Evolutionary conservation across 2,797 vertebrate species (phyloP), one percentile per base, ranked within the genome.

Genomic region (Cacajao melanocephalus): DNA sequence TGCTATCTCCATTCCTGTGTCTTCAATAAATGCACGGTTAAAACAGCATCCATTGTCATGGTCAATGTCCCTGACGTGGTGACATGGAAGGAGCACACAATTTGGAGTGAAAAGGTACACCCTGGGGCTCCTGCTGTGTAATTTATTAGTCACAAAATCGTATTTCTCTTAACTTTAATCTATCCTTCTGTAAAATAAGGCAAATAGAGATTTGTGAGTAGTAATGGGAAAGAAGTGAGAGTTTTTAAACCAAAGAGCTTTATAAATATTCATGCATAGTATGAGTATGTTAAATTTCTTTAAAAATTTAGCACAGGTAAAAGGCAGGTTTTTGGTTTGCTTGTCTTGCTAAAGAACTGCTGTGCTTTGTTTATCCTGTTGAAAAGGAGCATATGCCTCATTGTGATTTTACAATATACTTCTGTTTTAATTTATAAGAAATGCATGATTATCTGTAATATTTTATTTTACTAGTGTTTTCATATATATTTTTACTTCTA

Each of bases 221-320:
- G 84, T 41, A 94, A 76, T 82, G 36, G 64, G 15, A 48, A 90
- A 79, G 55, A 26, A 83, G 28, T 17, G 12, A 88, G 28, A 30
- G 13, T 67, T 96, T 97, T 90, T 48, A 94, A 95, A 41, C 41
- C 79, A 93, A 96, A 97, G n/a, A 90, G 48, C 7, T 61, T 30
- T 44, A 85, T 97, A 96, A 95, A 95, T 95, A 96, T 91, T 93
- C 73, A 92, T 96, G 33, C 33, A 84, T 41, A 72, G 28, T 73
- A 39, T 81, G 58, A 96, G 52, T 75, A 86, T 82, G 94, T 94
- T 96, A 97, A 82, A 79, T 82, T 95, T 83, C n/a, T 93, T 96
- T 48, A 86, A 94, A 95, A 93, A 89, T 87, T 95, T 78, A 91
- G 80, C 28, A 90, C 15, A 70, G 36, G 67, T 94, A 93, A 96